Evolutionary conservation across 1,140 invertebrate genomes (phyloP).

Genomic region (Brachionus rubens): DNA sequence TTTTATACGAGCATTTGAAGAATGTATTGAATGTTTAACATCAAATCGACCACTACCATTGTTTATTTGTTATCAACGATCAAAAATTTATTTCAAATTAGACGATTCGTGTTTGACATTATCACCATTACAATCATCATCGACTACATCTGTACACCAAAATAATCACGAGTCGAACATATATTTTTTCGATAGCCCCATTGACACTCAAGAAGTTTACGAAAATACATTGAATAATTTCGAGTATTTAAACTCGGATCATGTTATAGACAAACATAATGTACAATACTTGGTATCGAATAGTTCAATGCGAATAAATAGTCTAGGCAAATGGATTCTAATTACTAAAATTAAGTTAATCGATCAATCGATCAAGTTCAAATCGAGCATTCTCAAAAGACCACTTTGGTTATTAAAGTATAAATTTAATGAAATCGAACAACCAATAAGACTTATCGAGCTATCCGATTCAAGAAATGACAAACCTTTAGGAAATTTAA

Average conservation of each 20-base stretch:
- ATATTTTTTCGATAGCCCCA: conserved; percentile 19
- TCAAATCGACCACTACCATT: background rate
- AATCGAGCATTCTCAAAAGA: background rate
- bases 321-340: conserved; percentile 28
- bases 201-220: background rate
- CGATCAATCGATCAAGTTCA: background rate
- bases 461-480: background rate
- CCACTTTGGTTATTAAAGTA: conserved; percentile 27
- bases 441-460: background rate
- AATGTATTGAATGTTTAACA: conserved; percentile 34
- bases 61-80: conserved; percentile 9
- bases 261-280: conserved; percentile 12
- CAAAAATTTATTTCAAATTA: conserved; percentile 30
- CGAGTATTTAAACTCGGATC: conserved; percentile 32
- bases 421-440: background rate
- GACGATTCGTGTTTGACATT: background rate
- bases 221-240: conserved; percentile 19
- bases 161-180: conserved; percentile 1
- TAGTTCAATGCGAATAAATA: background rate
- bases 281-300: conserved; percentile 34
- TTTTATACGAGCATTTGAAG: conserved; percentile 21
- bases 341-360: conserved; percentile 27
- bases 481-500: background rate
- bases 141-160: background rate
- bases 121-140: background rate